A percentile compares a stretch with the other conserved stretches of the same genome.
phyloP scores from a whole-genome alignment of 2,113 vertebrate genomes.

The Sturnira hondurensis region DNA sequence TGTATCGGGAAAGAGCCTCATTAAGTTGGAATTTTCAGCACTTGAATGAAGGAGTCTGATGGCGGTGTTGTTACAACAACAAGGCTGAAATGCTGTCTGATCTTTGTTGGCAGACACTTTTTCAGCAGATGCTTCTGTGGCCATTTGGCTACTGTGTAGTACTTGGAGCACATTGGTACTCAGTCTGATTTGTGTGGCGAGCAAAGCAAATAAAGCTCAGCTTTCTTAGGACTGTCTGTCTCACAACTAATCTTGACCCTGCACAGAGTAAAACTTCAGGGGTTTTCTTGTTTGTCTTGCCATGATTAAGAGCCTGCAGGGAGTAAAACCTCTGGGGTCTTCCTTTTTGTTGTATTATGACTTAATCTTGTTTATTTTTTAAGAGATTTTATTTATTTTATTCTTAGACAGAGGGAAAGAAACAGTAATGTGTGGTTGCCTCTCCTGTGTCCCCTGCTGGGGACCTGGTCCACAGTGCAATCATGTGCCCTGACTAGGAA shows the following conservation, averaged over 20 bases:
- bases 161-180: not conserved
- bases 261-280: not conserved
- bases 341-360: no score
- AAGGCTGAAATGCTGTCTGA: not conserved
- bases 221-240: not conserved
- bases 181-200: not conserved
- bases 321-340: no score
- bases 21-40: not conserved
- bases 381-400: no score
- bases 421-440: no score
- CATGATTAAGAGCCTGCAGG: not conserved
- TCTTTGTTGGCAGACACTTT: not conserved
- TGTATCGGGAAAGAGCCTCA: not conserved
- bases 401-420: no score
- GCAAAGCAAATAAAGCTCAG: not conserved
- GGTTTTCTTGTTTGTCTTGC: not conserved
- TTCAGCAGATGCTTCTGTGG: not conserved
- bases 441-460: no score
- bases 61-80: not conserved
- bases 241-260: not conserved
- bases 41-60: not conserved
- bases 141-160: not conserved
- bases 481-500: no score
- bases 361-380: not conserved
- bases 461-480: no score